Evolutionary conservation across 2,888 invertebrate genomes (phyloP), one percentile per base, ranked within the genome.

Genomic region (Drosophila fungiperda): DNA sequence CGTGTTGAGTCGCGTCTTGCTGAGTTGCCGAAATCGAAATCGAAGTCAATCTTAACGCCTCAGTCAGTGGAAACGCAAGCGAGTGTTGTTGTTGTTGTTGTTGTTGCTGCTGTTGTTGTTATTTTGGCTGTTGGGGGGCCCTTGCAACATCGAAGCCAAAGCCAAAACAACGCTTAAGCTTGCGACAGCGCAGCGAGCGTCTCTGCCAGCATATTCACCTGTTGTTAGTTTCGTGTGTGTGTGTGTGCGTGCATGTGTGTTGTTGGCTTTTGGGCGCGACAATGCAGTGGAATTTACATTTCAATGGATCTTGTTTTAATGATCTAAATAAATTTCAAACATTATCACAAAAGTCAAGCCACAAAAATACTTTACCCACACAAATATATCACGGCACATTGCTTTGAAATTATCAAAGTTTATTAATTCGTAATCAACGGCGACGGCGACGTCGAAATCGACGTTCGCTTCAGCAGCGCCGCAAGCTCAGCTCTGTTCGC

Each of bases 401-500:
- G 71, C 78, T 71, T 81, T 87, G 73, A 84, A 86, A 78, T 86
- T 73, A 76, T 68, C 64, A 71, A 58, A 63, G 64, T 75, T 61
- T 79, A 73, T 75, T 87, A 82, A 89, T 83, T 84, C 71, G 80
- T 78, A 85, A 83, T 77, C 68, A 72, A 69, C 62, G 40, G 52
- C 36, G 29, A 33, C 50, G 8, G 12, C 50, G 45, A 35, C 40
- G 40, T 3, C 32, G 48, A 48, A 60, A 38, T 7, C 73, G 36
- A 35, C 53, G 55, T 40, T 36, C 23, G 42, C 55, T 48, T 42
- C 42, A 42, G 20, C 57, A 72, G 67, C 62, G 57, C 11, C 48
- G 52, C 50, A 77, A 72, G 59, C 71, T 58, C 48, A 48, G 62
- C 80, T 67, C 64, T 26, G 52, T 40, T 40, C 60, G 62, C 59